phyloP scores from a whole-genome alignment of 2,888 invertebrate genomes.

The Malthinus seriepunctatus region DNA sequence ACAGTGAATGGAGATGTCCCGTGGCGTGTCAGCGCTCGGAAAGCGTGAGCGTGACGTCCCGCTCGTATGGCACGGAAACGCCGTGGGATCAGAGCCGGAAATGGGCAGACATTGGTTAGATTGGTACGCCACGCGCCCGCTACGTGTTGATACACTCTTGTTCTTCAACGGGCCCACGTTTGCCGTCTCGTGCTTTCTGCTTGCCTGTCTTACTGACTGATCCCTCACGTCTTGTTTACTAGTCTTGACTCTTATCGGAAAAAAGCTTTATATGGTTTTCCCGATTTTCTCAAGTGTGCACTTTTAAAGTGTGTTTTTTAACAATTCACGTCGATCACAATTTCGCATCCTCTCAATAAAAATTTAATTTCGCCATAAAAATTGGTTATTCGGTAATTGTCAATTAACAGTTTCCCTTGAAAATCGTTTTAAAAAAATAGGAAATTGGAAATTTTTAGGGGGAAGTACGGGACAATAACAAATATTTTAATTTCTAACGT shows the following conservation, averaged over 20 bases:
- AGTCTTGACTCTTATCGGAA: constrained; percentile 36
- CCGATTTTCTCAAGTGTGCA: constrained; percentile 36
- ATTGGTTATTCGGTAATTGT: too few relatives aligned
- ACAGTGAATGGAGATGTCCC: constrained; percentile 47
- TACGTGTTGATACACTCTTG: constrained; percentile 49
- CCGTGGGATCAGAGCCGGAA: constrained; percentile 47
- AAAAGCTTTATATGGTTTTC: constrained; percentile 40
- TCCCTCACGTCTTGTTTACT: constrained; percentile 49
- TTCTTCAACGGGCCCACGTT: constrained; percentile 37
- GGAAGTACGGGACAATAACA: too few relatives aligned
- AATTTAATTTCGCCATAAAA: too few relatives aligned
- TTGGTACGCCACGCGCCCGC: constrained; percentile 48
- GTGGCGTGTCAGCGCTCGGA: constrained; percentile 37
- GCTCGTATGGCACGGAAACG: constrained; percentile 47
- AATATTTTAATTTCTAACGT: too few relatives aligned
- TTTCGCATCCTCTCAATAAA: not conserved
- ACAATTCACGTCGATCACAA: constrained; percentile 8
- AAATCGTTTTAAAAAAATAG: too few relatives aligned
- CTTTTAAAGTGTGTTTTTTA: constrained; percentile 12
- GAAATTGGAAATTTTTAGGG: too few relatives aligned
- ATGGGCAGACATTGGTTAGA: constrained; percentile 52
- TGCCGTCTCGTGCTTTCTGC: constrained; percentile 31
- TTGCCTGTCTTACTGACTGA: constrained; percentile 35
- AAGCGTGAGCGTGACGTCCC: constrained; percentile 46
- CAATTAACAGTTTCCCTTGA: too few relatives aligned